phyloP scores from a whole-genome alignment of 2,797 vertebrate species.

The Heteromormyrus szaboi region DNA sequence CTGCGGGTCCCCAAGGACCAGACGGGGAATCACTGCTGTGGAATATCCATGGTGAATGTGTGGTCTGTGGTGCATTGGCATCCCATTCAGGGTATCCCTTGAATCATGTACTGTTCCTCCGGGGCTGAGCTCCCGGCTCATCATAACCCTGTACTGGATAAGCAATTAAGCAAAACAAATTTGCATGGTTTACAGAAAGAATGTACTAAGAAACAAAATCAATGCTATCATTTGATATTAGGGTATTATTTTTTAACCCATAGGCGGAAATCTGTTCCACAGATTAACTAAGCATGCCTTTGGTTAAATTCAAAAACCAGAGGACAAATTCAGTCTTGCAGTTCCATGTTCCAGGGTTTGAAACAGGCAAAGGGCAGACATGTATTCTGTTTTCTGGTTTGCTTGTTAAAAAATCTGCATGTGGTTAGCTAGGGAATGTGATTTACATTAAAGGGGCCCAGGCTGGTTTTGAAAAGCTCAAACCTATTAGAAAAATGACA shows the following conservation, averaged over 20 bases:
- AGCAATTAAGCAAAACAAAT: not conserved
- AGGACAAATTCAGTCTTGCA: not conserved
- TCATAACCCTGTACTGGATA: not conserved
- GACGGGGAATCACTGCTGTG: not conserved
- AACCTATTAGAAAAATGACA: not conserved
- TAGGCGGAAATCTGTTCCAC: not conserved
- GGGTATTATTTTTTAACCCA: not conserved
- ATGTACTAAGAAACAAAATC: not conserved
- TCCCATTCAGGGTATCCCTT: not conserved
- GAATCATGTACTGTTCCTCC: not conserved
- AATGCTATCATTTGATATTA: not conserved
- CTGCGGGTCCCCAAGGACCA: not conserved
- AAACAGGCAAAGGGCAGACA: not conserved
- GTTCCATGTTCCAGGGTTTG: not conserved
- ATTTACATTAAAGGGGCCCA: not conserved
- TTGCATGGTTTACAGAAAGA: not conserved
- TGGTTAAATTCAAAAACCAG: not conserved
- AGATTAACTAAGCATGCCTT: not conserved
- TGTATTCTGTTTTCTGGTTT: not conserved
- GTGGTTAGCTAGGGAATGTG: not conserved
- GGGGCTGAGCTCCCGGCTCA: not conserved
- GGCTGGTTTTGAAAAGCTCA: not conserved
- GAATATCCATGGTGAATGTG: not conserved
- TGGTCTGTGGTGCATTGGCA: not conserved
- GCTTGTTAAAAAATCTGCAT: not conserved